Evolutionary conservation across 2,113 vertebrate genomes (phyloP), one percentile per base, ranked within the genome.

Genomic region (Tetrao urogallus): DNA sequence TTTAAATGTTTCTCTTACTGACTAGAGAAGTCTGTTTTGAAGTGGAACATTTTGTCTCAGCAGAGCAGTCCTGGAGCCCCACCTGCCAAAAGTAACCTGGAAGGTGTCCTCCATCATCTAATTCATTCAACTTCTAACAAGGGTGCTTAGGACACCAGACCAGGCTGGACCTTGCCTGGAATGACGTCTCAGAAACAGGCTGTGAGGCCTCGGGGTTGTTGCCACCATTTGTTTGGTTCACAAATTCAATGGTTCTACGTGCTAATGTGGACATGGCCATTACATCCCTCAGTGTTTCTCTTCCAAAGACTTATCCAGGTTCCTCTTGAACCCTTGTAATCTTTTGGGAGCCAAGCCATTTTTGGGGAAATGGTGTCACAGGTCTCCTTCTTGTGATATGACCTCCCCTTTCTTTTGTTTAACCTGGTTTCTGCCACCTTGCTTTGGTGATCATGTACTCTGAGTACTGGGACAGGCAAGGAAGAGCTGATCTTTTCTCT

Each of bases 161-260:
- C 14, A 48, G 78, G 61, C 20, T 70, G 48, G 2, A 61, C 2
- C 20, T 88, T 6, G 30, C n/a, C 9, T 91, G 63, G 76, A 93
- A 79, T 61, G 15, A 45, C 15, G 6, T 76, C n/a, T 40, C 52
- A 76, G n/a, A 63, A 73, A 22, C 40, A 58, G 22, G 4, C 21
- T 32, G 27, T 2, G 0, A 27, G 73, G 30, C 48, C 32, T 87
- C 7, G 25, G 7, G 32, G 19, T 75, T 1, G 0, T 69, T 64
- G 18, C 17, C 19, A 65, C 16, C 8, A 3, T 32, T 78, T 48
- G 4, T 32, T 45, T 27, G 8, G 20, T 75, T 14, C 32, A 47
- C 16, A 71, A 34, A 64, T 24, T 8, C n/a, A 57, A 13, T 5
- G 8, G 27, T 34, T 12, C n/a, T 70, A 70, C 45, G 21, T 86